Evolutionary conservation across 2,113 vertebrate species (phyloP).

Genomic region (Cyanoderma ruficeps): DNA sequence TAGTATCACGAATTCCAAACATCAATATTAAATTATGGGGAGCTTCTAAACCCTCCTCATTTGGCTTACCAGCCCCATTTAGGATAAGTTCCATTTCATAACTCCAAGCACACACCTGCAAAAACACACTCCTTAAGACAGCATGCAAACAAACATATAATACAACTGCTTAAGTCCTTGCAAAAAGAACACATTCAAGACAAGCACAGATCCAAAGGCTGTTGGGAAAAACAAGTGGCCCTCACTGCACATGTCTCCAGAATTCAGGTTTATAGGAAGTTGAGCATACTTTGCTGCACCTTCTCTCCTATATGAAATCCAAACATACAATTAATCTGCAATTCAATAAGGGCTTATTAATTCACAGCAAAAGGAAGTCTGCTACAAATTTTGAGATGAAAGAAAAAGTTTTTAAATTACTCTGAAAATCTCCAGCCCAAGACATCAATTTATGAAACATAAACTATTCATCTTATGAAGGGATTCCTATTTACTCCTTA

Average conservation of each 20-base stretch:
- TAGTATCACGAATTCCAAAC: background rate
- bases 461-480: background rate
- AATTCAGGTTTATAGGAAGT: background rate
- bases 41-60: background rate
- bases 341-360: background rate
- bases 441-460: background rate
- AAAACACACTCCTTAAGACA: background rate
- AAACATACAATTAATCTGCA: background rate
- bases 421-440: background rate
- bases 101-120: background rate
- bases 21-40: background rate
- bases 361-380: background rate
- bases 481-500: background rate
- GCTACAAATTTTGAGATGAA: background rate
- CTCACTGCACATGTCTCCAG: background rate
- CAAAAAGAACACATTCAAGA: background rate
- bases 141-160: background rate
- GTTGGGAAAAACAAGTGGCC: background rate
- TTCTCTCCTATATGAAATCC: background rate
- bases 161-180: background rate
- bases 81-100: background rate
- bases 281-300: background rate
- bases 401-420: background rate
- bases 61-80: background rate
- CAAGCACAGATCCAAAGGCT: background rate